phyloP scores from a whole-genome alignment of 1,140 invertebrate species.

The Drosophila chauvacae region DNA sequence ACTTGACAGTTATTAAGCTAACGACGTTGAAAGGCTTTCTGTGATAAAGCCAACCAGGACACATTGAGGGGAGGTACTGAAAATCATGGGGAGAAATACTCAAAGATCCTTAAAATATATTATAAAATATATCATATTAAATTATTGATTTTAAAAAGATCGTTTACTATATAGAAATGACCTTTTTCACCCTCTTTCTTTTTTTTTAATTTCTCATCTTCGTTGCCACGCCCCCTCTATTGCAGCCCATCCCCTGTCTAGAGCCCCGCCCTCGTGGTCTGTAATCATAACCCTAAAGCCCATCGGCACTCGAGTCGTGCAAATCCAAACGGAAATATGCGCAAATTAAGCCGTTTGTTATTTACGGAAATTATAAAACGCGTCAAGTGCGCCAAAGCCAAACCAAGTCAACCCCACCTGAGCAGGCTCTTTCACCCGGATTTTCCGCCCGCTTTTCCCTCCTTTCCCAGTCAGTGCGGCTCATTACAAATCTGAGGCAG shows the following conservation, averaged over 20 bases:
- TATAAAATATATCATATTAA: neutral
- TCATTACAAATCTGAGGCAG: conserved; percentile 52
- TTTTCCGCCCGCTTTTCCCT: neutral
- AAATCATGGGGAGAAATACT: neutral
- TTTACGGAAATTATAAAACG: conserved; percentile 81
- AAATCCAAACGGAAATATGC: conserved; percentile 82
- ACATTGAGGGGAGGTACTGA: neutral
- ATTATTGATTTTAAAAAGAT: neutral
- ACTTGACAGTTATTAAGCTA: conserved; percentile 79
- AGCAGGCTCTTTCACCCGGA: conserved; percentile 2
- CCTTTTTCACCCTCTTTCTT: neutral
- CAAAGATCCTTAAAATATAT: too few species aligned
- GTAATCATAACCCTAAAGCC: conserved; percentile 1
- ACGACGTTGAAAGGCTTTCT: conserved; percentile 77
- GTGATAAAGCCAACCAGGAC: conserved; percentile 40
- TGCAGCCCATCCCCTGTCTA: neutral
- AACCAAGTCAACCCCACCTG: conserved; percentile 50
- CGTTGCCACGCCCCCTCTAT: neutral
- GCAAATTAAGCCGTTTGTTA: conserved; percentile 83
- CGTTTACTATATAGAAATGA: neutral
- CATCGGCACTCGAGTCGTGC: conserved; percentile 72
- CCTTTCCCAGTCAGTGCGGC: neutral
- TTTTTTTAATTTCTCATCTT: conserved; percentile 49
- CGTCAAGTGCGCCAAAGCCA: conserved; percentile 76
- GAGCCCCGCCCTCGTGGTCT: neutral